Evolutionary conservation across 1,140 invertebrate species (phyloP).

Genomic region (Pollicipes pollicipes): DNA sequence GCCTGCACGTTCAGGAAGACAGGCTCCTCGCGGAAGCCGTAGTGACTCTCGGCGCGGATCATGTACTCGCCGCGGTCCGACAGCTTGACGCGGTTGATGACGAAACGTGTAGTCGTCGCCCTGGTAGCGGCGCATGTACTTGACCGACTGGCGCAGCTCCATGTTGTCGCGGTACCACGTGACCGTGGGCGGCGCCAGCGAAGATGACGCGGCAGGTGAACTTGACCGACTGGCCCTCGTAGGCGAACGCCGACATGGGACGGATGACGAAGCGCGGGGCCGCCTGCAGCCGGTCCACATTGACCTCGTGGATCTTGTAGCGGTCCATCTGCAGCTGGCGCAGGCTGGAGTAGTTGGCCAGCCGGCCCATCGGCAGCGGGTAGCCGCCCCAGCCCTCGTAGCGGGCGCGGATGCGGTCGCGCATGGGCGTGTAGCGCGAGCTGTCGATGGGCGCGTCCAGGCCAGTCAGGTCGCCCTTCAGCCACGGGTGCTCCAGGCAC

Average conservation of each 20-base stretch:
- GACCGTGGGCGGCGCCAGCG: too few species aligned
- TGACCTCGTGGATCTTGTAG: conserved; percentile 88
- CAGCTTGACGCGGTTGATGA: conserved; percentile 92
- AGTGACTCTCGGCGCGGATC: too few species aligned
- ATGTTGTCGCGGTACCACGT: conserved; percentile 87
- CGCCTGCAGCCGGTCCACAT: conserved; percentile 90
- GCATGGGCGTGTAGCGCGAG: conserved; percentile 63
- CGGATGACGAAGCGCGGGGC: conserved; percentile 97
- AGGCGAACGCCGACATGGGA: too few species aligned
- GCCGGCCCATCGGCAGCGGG: conserved; percentile 76
- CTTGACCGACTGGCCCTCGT: too few species aligned
- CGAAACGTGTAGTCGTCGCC: conserved; percentile 94
- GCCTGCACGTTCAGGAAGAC: conserved; percentile 92
- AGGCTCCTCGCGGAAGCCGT: too few species aligned
- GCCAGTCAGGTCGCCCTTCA: conserved; percentile 61
- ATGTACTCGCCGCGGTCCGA: too few species aligned
- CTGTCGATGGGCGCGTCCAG: conserved; percentile 57
- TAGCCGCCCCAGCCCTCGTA: conserved; percentile 85
- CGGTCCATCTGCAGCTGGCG: conserved; percentile 88
- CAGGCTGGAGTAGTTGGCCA: conserved; percentile 94
- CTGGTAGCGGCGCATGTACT: conserved; percentile 95
- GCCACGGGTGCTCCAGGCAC: conserved; percentile 85
- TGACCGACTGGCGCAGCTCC: conserved; percentile 91
- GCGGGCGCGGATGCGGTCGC: conserved; percentile 65
- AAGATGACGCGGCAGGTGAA: too few species aligned